Percentiles rank a stretch among this genome's conserved stretches.
These are phyloP conservation scores for Panthera uncia DNA, from an alignment of 2,113 vertebrate species.

Conservation along the genomic window DNA sequence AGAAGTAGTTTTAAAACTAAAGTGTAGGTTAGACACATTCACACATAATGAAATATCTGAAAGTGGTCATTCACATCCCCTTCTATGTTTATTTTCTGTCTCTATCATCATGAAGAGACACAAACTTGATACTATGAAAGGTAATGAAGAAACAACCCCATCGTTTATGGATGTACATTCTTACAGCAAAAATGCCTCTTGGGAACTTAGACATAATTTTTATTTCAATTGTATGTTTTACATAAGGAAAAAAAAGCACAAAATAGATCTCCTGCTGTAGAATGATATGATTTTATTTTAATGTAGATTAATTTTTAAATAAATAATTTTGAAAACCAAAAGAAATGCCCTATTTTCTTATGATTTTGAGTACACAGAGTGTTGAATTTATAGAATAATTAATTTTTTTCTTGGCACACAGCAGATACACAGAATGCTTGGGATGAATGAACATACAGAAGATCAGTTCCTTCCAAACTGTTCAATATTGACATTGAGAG, in stretches of 20 bases:
- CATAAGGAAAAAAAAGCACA: background rate
- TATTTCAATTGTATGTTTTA: background rate
- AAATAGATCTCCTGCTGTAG: background rate
- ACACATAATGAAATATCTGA: background rate
- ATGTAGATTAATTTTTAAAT: background rate
- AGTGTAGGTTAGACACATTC: background rate
- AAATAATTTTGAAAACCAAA: slow-evolving; percentile 12
- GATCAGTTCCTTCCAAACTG: background rate
- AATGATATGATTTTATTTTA: slow-evolving; percentile 11
- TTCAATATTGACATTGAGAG: background rate
- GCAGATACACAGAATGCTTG: background rate
- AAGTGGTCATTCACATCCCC: background rate
- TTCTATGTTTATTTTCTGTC: background rate
- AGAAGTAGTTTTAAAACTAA: background rate
- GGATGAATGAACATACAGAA: background rate
- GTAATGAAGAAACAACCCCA: background rate
- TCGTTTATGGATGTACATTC: background rate
- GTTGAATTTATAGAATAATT: background rate
- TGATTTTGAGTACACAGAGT: background rate
- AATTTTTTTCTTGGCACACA: background rate
- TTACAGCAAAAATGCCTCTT: background rate
- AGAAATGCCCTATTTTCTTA: background rate
- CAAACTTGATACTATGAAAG: background rate
- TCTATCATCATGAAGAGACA: background rate
- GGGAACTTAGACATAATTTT: background rate